Evolutionary conservation across 1,140 invertebrate species (phyloP).

Genomic region (Saccostrea cuccullata): DNA sequence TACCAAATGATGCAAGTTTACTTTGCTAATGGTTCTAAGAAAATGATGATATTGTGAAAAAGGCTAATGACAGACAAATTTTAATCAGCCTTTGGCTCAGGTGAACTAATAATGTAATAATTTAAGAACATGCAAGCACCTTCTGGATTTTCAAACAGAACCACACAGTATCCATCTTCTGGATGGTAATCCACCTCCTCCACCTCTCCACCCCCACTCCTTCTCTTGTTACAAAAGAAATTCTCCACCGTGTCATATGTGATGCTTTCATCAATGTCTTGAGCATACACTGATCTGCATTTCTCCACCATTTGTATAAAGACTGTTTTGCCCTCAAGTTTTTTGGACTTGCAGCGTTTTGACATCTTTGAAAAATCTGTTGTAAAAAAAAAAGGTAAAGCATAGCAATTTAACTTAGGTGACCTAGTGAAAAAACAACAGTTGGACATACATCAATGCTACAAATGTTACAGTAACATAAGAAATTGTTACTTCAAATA

Average conservation of each 20-base stretch:
- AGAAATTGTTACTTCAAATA: background rate
- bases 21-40: too few relatives aligned
- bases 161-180: constrained; percentile 29
- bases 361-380: constrained; percentile 38
- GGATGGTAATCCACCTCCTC: constrained; percentile 38
- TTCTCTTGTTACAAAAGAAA: constrained; percentile 49
- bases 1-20: too few relatives aligned
- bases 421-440: background rate
- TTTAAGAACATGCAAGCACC: constrained; percentile 27
- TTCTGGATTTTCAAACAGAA: constrained; percentile 47
- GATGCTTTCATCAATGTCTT: background rate
- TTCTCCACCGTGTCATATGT: constrained; percentile 33
- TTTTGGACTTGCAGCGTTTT: background rate
- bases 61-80: too few relatives aligned
- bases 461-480: background rate
- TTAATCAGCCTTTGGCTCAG: too few relatives aligned
- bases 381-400: background rate
- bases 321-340: constrained; percentile 38
- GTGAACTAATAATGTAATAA: too few relatives aligned
- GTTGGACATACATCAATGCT: background rate
- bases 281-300: background rate
- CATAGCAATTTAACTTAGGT: background rate
- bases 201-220: constrained; percentile 52
- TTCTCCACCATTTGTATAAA: constrained; percentile 20
- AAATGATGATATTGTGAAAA: too few relatives aligned